A percentile compares a stretch with the other conserved stretches of the same genome.
Conservation (phyloP, 2,888 invertebrate genomes). For the Drosophila paranaensis region DNA sequence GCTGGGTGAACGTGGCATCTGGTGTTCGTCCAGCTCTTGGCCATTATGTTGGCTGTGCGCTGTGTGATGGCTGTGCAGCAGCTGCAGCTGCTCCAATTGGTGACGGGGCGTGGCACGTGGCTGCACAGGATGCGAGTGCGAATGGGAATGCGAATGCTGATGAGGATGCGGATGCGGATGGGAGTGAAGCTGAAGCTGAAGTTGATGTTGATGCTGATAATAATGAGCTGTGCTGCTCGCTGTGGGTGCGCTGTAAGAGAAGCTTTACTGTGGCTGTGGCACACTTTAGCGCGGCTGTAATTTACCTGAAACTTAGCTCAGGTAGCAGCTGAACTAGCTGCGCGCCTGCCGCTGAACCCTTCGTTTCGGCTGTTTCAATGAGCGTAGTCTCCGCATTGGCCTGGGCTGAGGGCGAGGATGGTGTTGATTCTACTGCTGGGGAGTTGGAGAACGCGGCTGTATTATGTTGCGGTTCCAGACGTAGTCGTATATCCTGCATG, state of each 20-base stretch:
- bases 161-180: slow-evolving; percentile 34
- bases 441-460: slow-evolving; percentile 62
- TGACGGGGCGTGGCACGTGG: slow-evolving; percentile 45
- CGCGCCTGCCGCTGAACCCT: slow-evolving; percentile 14
- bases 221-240: slow-evolving; percentile 37
- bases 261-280: slow-evolving; percentile 1
- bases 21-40: slow-evolving; percentile 40
- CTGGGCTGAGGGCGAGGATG: slow-evolving; percentile 26
- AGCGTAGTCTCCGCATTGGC: slow-evolving; percentile 65
- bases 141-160: slow-evolving; percentile 40
- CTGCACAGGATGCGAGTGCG: slow-evolving; percentile 46
- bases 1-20: slow-evolving; percentile 85
- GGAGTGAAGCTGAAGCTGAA: background rate
- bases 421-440: slow-evolving; percentile 25
- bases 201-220: slow-evolving; percentile 54
- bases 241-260: slow-evolving; percentile 29
- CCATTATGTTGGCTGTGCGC: slow-evolving; percentile 41
- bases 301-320: slow-evolving; percentile 76
- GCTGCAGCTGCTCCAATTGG: slow-evolving; percentile 73
- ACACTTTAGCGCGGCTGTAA: background rate
- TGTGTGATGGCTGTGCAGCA: slow-evolving; percentile 69
- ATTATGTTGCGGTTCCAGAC: slow-evolving; percentile 80
- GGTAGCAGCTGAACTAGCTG: slow-evolving; percentile 62
- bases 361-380: slow-evolving; percentile 59
- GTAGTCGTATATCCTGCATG: slow-evolving; percentile 84